These are phyloP conservation scores for Tillus elongatus DNA, from an alignment of 2,888 invertebrate species.

Conservation along the genomic window DNA sequence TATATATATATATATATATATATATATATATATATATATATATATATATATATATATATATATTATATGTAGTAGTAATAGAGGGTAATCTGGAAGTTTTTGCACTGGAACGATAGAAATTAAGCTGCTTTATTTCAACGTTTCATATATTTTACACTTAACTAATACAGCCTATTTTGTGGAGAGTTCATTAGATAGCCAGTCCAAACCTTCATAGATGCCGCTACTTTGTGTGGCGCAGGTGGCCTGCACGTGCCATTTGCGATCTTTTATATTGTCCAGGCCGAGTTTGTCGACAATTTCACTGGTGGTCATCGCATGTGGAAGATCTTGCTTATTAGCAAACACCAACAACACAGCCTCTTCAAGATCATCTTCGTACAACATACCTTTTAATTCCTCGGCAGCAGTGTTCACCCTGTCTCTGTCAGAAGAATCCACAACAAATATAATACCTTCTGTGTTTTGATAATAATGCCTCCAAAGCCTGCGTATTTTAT, in stretches of 20 bases:
- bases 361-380: slow-evolving; percentile 86
- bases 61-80: no score
- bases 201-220: slow-evolving; percentile 24
- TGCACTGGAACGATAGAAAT: no score
- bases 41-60: no score
- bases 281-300: slow-evolving; percentile 82
- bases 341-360: slow-evolving; percentile 88
- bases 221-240: slow-evolving; percentile 24
- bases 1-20: no score
- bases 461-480: slow-evolving; percentile 96
- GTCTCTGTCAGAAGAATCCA: slow-evolving; percentile 87
- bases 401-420: slow-evolving; percentile 83
- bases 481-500: slow-evolving; percentile 93
- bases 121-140: no score
- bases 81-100: no score
- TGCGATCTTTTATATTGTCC: slow-evolving; percentile 67
- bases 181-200: slow-evolving; percentile 23
- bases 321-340: slow-evolving; percentile 90
- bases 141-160: no score
- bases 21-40: no score
- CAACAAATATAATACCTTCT: slow-evolving; percentile 85
- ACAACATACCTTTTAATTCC: slow-evolving; percentile 62
- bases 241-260: slow-evolving; percentile 25
- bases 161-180: no score
- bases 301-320: slow-evolving; percentile 87